phyloP scores from a whole-genome alignment of 2,888 invertebrate species.

The Scaptomyza tumidula region DNA sequence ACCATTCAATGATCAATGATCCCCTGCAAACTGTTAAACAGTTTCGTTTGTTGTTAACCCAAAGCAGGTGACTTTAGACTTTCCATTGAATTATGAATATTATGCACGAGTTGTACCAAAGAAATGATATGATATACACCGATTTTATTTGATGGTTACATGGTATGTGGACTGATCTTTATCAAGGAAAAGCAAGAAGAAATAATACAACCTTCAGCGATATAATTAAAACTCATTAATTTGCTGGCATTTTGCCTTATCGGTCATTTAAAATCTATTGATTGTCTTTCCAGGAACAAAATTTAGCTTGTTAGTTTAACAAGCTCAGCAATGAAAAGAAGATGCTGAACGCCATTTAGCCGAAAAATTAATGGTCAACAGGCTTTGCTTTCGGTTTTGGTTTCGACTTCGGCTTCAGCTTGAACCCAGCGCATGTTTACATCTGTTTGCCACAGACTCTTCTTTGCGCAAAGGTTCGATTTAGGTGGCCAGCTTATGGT shows the following conservation, averaged over 20 bases:
- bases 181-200: constrained; percentile 34
- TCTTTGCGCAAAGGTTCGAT: constrained; percentile 49
- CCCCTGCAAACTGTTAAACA: constrained; percentile 26
- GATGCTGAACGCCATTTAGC: constrained; percentile 51
- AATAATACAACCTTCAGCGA: constrained; percentile 18
- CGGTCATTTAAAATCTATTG: constrained; percentile 62
- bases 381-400: constrained; percentile 31
- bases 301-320: constrained; percentile 62
- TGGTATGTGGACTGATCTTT: constrained; percentile 61
- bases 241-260: constrained; percentile 41
- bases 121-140: constrained; percentile 29
- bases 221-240: constrained; percentile 76
- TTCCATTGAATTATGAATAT: constrained; percentile 67
- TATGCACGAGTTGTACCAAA: constrained; percentile 25
- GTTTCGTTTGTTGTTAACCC: constrained; percentile 10
- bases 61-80: constrained; percentile 67
- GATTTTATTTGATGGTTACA: constrained; percentile 51
- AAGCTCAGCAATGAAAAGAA: constrained; percentile 33
- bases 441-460: constrained; percentile 65
- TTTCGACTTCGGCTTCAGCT: constrained; percentile 8
- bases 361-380: constrained; percentile 63
- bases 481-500: constrained; percentile 58
- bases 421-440: constrained; percentile 42
- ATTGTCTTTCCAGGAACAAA: constrained; percentile 63
- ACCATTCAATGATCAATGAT: constrained; percentile 52